Base-by-base conservation (phyloP, 2,113 vertebrate species). In the Carassius gibelio region DNA sequence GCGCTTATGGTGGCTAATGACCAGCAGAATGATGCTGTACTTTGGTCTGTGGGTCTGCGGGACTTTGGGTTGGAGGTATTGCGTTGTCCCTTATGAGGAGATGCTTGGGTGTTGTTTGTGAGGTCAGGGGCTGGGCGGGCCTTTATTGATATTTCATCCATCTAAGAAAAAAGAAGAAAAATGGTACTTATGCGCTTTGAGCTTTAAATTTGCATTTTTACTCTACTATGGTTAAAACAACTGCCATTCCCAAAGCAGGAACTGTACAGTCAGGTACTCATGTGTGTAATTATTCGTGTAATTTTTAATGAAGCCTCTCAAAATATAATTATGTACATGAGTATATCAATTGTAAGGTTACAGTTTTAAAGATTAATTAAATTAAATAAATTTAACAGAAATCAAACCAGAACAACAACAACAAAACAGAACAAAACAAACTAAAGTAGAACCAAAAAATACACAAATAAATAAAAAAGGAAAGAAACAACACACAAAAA, bases 1-100 rank as follows among this genome's bases (percentile, higher is more conserved):
- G 26, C 14, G 59, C 11, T 30, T 59, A 21, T 52, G 9, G 34
- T 19, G 6, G 84, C 7, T n/a, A 30, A 21, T 21, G 76, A 8
- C 1, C 5, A 26, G 72, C 17, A 14, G 57, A 62, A 8, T 4
- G 5, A 36, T 38, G 34, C 15, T 84, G n/a, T 90, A 96, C 95
- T 95, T 92, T 95, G 96, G 91, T 96, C 96, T 0, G 94, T 95
- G 79, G 94, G 92, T 42, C 95, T 92, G 42, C 95, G 94, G 68
- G 95, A 94, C 87, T 96, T 96, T 89, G 93, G 94, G 90, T 94
- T 96, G 92, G 96, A 94, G 87, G 95, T 94, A 11, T 95, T 96
- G 84, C 95, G 94, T 85, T 95, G 95, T 75, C 95, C 95, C 90
- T 95, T 96, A 91, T 95, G 94, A 0, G 94, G 94, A 2, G 96